Conservation (phyloP, 30 jellyfish, hydroid and myxozoan genomes). For the Clytia hemisphaerica region DNA sequence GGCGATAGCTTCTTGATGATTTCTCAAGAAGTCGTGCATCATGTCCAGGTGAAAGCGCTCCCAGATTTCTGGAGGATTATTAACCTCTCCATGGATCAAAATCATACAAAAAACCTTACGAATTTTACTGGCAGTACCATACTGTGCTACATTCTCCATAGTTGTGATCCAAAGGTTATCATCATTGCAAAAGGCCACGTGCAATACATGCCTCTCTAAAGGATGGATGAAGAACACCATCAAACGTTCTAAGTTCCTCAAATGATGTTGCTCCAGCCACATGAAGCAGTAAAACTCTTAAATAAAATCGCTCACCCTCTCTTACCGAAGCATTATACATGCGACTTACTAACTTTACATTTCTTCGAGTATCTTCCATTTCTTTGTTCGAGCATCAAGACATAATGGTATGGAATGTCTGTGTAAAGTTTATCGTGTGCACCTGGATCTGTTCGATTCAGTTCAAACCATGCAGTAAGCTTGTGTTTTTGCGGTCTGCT, state of each 20-base stretch:
- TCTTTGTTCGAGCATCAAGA: conserved; percentile 4
- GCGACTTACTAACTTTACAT: conserved; percentile 11
- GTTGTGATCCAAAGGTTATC: background rate
- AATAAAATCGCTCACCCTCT: conserved; percentile 14
- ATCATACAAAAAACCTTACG: no score
- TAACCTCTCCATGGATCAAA: background rate
- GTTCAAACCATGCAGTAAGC: conserved; percentile 45
- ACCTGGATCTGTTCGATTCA: conserved; percentile 24
- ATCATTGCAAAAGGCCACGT: background rate
- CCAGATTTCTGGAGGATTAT: background rate
- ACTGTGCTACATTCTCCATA: background rate
- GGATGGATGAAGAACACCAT: conserved; percentile 30
- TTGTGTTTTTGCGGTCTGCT: conserved; percentile 36
- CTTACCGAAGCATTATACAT: conserved; percentile 9
- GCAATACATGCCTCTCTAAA: conserved; percentile 45
- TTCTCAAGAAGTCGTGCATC: background rate
- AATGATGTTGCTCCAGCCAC: conserved; percentile 48
- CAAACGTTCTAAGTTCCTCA: conserved; percentile 35
- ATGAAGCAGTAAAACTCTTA: conserved; percentile 18
- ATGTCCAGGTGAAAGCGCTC: background rate
- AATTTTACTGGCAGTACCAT: background rate
- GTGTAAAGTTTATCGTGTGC: conserved; percentile 38
- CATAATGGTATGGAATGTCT: conserved; percentile 55
- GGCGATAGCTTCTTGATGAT: background rate
- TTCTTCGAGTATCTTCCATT: conserved; percentile 33